Conservation (phyloP, 2,797 vertebrate species). For the Cossypha polioptera region DNA sequence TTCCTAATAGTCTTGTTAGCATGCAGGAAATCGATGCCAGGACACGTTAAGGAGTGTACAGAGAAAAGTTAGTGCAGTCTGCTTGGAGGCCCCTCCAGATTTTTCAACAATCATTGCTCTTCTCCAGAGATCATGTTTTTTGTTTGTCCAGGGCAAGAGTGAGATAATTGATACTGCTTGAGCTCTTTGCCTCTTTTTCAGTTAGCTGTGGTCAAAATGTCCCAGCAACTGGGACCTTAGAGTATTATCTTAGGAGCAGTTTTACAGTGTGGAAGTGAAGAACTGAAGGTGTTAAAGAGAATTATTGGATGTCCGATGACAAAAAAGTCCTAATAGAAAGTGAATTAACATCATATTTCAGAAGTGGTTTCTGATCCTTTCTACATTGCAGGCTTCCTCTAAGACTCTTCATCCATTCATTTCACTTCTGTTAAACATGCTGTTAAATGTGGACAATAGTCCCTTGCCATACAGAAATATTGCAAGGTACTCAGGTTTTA, state of each 20-base stretch:
- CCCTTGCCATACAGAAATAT: background rate
- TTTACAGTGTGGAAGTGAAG: background rate
- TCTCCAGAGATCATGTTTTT: background rate
- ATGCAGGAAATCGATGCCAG: background rate
- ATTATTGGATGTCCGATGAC: background rate
- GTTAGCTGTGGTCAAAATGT: background rate
- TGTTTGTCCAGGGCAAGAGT: background rate
- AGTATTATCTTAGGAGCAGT: background rate
- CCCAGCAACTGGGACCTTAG: background rate
- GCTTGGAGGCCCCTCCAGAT: background rate
- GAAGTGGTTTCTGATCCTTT: background rate
- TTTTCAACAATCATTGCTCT: background rate
- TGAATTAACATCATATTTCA: background rate
- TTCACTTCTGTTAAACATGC: background rate
- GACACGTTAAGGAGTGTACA: background rate
- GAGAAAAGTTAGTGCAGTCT: background rate
- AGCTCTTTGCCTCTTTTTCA: background rate
- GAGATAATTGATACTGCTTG: background rate
- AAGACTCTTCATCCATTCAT: background rate
- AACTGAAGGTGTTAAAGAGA: background rate
- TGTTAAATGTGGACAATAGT: background rate
- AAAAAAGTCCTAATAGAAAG: background rate
- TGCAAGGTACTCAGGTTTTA: background rate
- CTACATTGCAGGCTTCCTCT: background rate
- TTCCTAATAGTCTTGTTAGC: slow-evolving; percentile 5